Conservation (phyloP, 1,140 invertebrate genomes). For the Hypothenemus hampei region DNA sequence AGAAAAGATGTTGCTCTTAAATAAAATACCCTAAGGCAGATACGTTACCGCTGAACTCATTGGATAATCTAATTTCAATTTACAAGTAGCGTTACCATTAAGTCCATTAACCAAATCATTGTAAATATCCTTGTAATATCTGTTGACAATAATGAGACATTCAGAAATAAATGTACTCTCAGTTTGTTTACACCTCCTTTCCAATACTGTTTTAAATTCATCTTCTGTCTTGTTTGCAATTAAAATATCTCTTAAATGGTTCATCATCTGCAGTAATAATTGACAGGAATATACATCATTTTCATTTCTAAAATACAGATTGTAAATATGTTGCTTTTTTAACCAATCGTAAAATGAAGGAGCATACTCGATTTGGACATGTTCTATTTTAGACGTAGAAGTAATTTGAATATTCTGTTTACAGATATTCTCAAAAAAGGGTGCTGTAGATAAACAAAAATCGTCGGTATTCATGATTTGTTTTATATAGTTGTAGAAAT, state of each 20-base stretch:
- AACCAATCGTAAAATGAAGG: not conserved
- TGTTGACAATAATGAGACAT: constrained; percentile 65
- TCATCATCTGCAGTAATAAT: constrained; percentile 74
- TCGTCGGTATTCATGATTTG: constrained; percentile 59
- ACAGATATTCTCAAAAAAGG: constrained; percentile 62
- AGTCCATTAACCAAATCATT: constrained; percentile 63
- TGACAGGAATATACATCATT: constrained; percentile 74
- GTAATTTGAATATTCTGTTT: constrained; percentile 59
- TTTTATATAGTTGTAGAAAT: constrained; percentile 58
- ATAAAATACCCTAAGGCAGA: no score
- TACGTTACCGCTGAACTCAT: no score
- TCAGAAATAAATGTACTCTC: constrained; percentile 57
- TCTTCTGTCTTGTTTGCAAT: constrained; percentile 79
- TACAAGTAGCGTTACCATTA: constrained; percentile 63
- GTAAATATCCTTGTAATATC: constrained; percentile 74
- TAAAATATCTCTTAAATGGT: constrained; percentile 71
- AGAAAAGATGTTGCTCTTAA: no score
- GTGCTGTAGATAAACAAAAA: constrained; percentile 69
- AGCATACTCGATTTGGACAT: constrained; percentile 47
- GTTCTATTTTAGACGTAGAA: constrained; percentile 52
- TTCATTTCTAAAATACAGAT: constrained; percentile 4
- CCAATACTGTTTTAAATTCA: constrained; percentile 73
- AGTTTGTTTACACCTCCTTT: constrained; percentile 76
- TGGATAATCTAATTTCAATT: constrained; percentile 67
- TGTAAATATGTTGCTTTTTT: not conserved